A percentile compares a stretch with the other conserved stretches of the same genome.
Conservation (phyloP, 2,113 vertebrate genomes). For the Motacilla alba region DNA sequence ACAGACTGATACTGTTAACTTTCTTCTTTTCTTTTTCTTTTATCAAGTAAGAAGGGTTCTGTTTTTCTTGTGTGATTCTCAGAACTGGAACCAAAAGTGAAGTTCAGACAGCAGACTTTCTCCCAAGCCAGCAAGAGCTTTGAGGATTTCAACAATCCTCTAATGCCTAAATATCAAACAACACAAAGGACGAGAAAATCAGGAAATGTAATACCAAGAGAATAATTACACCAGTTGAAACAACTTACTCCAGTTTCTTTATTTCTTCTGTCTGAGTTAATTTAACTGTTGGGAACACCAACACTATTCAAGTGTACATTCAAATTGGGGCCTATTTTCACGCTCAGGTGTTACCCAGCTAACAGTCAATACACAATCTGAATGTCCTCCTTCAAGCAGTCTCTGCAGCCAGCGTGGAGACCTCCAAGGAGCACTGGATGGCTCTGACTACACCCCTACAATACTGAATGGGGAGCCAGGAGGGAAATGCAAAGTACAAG, state of each 20-base stretch:
- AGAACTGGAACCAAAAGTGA: background rate
- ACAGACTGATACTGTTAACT: background rate
- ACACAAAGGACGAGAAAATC: conserved; percentile 17
- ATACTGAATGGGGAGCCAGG: background rate
- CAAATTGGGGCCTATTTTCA: background rate
- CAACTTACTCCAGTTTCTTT: background rate
- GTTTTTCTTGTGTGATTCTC: background rate
- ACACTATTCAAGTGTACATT: background rate
- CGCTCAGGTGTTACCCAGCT: background rate
- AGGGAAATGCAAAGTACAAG: background rate
- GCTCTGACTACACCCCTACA: background rate
- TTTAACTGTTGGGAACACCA: background rate
- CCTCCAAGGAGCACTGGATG: background rate
- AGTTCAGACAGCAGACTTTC: background rate
- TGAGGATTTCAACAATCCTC: conserved; percentile 2
- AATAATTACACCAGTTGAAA: conserved; percentile 23
- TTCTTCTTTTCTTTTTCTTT: background rate
- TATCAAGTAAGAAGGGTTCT: background rate
- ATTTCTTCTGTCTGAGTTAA: background rate
- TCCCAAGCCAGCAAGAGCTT: background rate
- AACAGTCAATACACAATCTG: background rate
- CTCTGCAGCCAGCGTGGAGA: background rate
- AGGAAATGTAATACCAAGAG: background rate
- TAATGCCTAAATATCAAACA: conserved; percentile 17
- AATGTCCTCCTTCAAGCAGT: background rate